These are phyloP conservation scores for Monopis laevigella DNA, from an alignment of 2,888 invertebrate species.

Conservation along the genomic window DNA sequence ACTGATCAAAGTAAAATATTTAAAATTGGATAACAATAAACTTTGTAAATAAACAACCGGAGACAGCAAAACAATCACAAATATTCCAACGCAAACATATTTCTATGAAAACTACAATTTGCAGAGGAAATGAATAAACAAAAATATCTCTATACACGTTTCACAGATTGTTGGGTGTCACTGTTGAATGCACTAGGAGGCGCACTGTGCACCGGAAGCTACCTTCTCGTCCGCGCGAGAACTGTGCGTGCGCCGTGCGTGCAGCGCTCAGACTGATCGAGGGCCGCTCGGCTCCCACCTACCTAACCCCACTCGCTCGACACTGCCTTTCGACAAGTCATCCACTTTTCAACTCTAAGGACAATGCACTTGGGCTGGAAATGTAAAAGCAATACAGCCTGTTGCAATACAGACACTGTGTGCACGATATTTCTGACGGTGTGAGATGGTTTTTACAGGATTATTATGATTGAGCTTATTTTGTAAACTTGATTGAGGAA, in stretches of 20 bases:
- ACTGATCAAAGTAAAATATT: too few relatives aligned
- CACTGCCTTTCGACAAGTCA: neutral
- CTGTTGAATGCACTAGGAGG: constrained; percentile 8
- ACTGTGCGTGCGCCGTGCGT: constrained; percentile 66
- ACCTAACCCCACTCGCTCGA: constrained; percentile 42
- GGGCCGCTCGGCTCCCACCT: constrained; percentile 39
- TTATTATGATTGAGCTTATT: too few relatives aligned
- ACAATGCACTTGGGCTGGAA: constrained; percentile 53
- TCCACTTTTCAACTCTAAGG: constrained; percentile 36
- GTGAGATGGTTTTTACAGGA: neutral
- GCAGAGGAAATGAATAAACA: too few relatives aligned
- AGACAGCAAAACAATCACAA: too few relatives aligned
- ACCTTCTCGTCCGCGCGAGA: constrained; percentile 65
- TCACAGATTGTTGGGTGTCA: too few relatives aligned
- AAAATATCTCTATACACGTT: too few relatives aligned
- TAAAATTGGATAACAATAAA: too few relatives aligned
- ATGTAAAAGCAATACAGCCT: constrained; percentile 40
- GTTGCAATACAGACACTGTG: neutral
- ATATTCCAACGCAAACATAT: too few relatives aligned
- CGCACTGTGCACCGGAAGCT: constrained; percentile 20
- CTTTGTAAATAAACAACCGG: too few relatives aligned
- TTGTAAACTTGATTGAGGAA: too few relatives aligned
- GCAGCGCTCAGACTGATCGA: constrained; percentile 63
- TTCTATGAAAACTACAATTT: too few relatives aligned
- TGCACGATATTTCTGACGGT: neutral